Evolutionary conservation across 2,113 vertebrate genomes (phyloP).

Genomic region (Australoheros scitulus): DNA sequence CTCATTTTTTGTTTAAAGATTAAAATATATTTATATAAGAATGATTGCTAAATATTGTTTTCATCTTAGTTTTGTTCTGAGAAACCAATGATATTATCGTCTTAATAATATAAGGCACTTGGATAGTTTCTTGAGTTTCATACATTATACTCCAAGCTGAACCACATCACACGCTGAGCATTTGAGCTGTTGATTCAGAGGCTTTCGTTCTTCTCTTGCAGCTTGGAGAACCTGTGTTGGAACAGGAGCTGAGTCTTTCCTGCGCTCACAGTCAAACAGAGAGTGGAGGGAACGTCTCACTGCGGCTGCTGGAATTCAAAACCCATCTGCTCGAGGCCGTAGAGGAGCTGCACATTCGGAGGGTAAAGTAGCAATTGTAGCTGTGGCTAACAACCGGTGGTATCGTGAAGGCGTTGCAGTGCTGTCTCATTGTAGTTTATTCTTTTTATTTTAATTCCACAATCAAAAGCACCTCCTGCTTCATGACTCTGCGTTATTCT

Average conservation of each 20-base stretch:
- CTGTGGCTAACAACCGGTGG: neutral
- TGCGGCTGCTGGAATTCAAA: conserved; percentile 90
- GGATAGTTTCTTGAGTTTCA: no score
- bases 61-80: neutral
- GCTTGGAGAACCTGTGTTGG: conserved; percentile 22
- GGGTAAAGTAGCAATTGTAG: conserved; percentile 76
- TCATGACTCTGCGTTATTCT: neutral
- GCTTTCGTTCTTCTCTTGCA: neutral
- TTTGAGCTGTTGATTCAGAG: neutral
- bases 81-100: neutral
- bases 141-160: neutral
- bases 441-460: neutral
- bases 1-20: neutral
- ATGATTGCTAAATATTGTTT: neutral
- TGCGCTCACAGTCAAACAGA: conserved; percentile 66
- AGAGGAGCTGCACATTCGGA: conserved; percentile 90
- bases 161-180: neutral
- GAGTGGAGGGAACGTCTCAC: conserved; percentile 79
- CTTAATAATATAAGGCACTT: no score
- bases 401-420: neutral
- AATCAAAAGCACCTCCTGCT: rapidly evolving
- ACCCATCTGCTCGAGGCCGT: conserved; percentile 85
- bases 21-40: neutral
- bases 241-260: conserved; percentile 35
- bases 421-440: neutral